Percentiles rank a stretch among this genome's conserved stretches.
Conservation (phyloP, 2,888 invertebrate genomes). For the Eupithecia vulgata region DNA sequence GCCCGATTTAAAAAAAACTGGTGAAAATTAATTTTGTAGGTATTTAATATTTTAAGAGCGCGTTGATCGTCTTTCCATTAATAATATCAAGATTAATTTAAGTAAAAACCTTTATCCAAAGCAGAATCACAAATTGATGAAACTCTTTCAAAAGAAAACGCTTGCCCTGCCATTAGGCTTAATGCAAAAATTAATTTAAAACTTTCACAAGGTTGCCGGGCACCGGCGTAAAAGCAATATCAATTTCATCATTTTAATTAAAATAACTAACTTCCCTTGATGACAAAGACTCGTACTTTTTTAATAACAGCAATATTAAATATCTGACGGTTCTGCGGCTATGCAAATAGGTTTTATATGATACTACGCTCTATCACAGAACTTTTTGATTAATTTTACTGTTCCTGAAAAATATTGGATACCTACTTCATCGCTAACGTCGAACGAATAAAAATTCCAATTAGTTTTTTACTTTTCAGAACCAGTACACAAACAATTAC, state of each 20-base stretch:
- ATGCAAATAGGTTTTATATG: slow-evolving; percentile 8
- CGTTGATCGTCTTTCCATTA: slow-evolving; percentile 18
- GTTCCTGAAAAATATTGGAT: background rate
- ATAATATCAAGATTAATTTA: background rate
- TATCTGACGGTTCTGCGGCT: slow-evolving; percentile 53
- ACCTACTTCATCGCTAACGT: background rate
- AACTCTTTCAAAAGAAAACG: slow-evolving; percentile 80
- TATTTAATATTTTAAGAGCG: slow-evolving; percentile 5
- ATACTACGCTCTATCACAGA: background rate
- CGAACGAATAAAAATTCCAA: background rate
- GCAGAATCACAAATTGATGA: slow-evolving; percentile 61
- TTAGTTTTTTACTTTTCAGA: background rate
- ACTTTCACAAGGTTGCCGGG: slow-evolving; percentile 81
- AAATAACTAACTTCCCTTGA: slow-evolving; percentile 82
- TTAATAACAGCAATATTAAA: slow-evolving; percentile 83
- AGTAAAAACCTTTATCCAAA: slow-evolving; percentile 4
- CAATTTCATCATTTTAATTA: slow-evolving; percentile 85
- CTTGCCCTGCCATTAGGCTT: slow-evolving; percentile 77
- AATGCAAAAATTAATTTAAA: slow-evolving; percentile 84
- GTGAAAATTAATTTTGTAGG: background rate
- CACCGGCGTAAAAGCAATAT: slow-evolving; percentile 81
- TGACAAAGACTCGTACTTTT: slow-evolving; percentile 83
- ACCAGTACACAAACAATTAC: background rate
- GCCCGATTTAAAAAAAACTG: background rate
- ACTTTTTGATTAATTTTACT: slow-evolving; percentile 1